These are phyloP conservation scores for Clarias magur DNA, from an alignment of 2,113 vertebrate genomes.

Conservation along the genomic window DNA sequence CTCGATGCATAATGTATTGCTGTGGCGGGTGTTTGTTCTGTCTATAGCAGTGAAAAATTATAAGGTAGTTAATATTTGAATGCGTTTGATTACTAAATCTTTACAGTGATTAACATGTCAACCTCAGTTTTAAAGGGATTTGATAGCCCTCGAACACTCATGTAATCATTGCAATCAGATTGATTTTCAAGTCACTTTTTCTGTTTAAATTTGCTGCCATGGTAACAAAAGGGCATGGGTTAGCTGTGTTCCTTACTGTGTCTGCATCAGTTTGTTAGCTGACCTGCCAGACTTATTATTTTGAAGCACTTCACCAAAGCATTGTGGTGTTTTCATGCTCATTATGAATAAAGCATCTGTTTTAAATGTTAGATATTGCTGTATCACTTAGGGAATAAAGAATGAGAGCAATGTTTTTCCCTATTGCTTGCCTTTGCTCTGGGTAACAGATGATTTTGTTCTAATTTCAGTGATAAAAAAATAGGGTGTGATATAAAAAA, in stretches of 20 bases:
- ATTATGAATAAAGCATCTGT: constrained; percentile 14
- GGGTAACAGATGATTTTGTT: neutral
- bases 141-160: neutral
- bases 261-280: constrained; percentile 13
- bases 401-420: neutral
- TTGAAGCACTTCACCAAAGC: constrained; percentile 3
- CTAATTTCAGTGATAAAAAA: constrained; percentile 7
- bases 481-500: neutral
- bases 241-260: neutral
- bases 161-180: constrained; percentile 5
- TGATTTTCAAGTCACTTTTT: constrained; percentile 23
- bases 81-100: neutral
- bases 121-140: neutral
- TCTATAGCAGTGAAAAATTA: neutral
- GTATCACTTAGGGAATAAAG: neutral
- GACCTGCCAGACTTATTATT: constrained; percentile 17
- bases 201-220: constrained; percentile 18
- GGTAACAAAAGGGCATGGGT: constrained; percentile 29
- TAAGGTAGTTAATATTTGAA: neutral
- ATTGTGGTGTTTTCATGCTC: neutral
- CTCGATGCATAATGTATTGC: neutral
- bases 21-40: neutral
- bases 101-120: neutral
- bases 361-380: neutral
- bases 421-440: neutral